These are phyloP conservation scores for Trypoxylus dichotomus DNA, from an alignment of 1,140 invertebrate genomes.

Conservation along the genomic window DNA sequence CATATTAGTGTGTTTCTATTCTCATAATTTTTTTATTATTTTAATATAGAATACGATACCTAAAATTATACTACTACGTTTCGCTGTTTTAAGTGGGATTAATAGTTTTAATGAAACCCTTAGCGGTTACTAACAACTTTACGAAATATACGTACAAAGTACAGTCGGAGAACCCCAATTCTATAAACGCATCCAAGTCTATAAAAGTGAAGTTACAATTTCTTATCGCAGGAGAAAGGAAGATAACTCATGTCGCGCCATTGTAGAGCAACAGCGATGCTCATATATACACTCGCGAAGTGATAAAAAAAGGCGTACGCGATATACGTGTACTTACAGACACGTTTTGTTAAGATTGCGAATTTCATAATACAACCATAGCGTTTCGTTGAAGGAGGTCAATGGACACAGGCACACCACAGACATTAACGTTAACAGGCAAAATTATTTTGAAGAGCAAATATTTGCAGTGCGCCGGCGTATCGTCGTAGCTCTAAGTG, in stretches of 20 bases:
- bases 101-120: no score
- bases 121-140: background rate
- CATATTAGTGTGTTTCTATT: no score
- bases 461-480: conserved; percentile 5
- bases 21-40: no score
- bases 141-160: no score
- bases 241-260: background rate
- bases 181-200: background rate
- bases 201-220: background rate
- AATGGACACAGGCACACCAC: conserved; percentile 11
- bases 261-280: background rate
- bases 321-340: background rate
- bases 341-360: conserved; percentile 16
- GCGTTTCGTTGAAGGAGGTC: conserved; percentile 5
- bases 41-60: no score
- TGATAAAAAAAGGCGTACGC: background rate
- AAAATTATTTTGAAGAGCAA: conserved; percentile 23
- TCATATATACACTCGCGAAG: background rate
- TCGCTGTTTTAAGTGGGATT: no score
- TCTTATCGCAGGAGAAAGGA: background rate
- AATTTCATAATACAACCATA: background rate
- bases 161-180: no score
- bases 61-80: no score
- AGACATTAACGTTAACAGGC: conserved; percentile 18
- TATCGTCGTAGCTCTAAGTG: background rate